A percentile compares a stretch with the other conserved stretches of the same genome.
phyloP scores from a whole-genome alignment of 30 jellyfish, hydroid and myxozoan genomes.

The Aurelia sp. region DNA sequence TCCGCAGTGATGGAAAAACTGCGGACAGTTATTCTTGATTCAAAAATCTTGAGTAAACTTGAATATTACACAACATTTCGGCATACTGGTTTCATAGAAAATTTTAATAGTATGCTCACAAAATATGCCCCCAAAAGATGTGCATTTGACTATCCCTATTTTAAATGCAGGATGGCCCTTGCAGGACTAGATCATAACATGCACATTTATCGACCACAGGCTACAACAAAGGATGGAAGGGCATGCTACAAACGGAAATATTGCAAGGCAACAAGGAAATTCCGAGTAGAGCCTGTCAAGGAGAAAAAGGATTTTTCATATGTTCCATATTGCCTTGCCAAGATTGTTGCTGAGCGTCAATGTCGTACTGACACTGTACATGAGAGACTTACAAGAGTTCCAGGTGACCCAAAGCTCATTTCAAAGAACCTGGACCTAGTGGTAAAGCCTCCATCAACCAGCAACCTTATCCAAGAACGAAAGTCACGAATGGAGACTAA shows the following conservation, averaged over 20 bases:
- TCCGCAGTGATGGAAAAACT: background rate
- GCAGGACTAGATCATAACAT: constrained; percentile 27
- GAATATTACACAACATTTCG: background rate
- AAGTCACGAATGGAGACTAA: constrained; percentile 5
- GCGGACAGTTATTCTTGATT: background rate
- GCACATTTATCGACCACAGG: background rate
- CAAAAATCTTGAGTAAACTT: too few relatives aligned
- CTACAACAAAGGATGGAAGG: constrained; percentile 1
- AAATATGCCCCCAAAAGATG: too few relatives aligned
- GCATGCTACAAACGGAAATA: constrained; percentile 3
- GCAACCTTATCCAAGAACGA: constrained; percentile 20
- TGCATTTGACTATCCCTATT: constrained; percentile 21
- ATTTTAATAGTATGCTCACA: constrained; percentile 33
- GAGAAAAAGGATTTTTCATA: constrained; percentile 12
- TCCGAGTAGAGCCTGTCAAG: constrained; percentile 46
- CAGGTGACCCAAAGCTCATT: constrained; percentile 17
- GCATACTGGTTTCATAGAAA: too few relatives aligned
- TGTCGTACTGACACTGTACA: background rate
- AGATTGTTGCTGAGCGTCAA: constrained; percentile 27
- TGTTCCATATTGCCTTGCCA: constrained; percentile 18
- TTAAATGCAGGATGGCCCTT: background rate
- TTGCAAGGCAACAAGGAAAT: constrained; percentile 10
- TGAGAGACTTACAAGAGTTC: constrained; percentile 13
- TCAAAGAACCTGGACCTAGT: constrained; percentile 26
- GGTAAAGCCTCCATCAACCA: constrained; percentile 19